A percentile compares a stretch with the other conserved stretches of the same genome.
Conservation (phyloP, 1,140 invertebrate genomes). For the Drosophila littoralis region DNA sequence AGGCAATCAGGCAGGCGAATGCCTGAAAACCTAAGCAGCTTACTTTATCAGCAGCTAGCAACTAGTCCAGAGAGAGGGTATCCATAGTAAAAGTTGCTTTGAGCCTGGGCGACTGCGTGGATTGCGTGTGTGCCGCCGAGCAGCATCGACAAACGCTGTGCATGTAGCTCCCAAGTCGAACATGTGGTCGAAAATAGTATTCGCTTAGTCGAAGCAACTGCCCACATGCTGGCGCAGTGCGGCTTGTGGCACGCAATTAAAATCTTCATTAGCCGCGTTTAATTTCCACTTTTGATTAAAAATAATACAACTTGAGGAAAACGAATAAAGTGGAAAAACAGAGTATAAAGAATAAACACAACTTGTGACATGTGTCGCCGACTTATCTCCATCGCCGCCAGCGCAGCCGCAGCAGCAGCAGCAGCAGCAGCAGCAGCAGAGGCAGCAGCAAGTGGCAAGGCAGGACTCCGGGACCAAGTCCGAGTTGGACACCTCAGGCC, state of each 20-base stretch:
- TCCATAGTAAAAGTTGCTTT: conserved; percentile 37
- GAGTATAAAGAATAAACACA: conserved; percentile 53
- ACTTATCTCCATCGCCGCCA: conserved; percentile 71
- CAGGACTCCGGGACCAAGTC: conserved; percentile 31
- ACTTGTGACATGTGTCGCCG: conserved; percentile 79
- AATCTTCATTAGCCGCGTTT: conserved; percentile 83
- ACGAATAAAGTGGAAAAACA: conserved; percentile 14
- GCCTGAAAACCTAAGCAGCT: conserved; percentile 42
- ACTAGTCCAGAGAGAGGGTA: conserved; percentile 4
- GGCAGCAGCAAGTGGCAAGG: conserved; percentile 2
- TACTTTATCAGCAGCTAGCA: conserved; percentile 27
- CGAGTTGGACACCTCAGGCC: conserved; percentile 36
- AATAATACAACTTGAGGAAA: conserved; percentile 39
- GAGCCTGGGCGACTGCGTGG: not conserved
- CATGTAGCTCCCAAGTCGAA: conserved; percentile 55
- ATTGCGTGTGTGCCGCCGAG: conserved; percentile 50
- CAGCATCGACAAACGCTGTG: conserved; percentile 53
- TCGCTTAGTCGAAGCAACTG: conserved; percentile 4
- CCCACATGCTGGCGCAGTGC: conserved; percentile 64
- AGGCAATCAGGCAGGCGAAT: conserved; percentile 29
- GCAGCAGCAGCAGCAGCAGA: not conserved
- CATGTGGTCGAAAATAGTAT: conserved; percentile 19
- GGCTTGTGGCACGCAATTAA: conserved; percentile 77
- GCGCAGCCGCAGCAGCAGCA: conserved; percentile 45
- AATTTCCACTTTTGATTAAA: conserved; percentile 83